Conservation (phyloP, 2,888 invertebrate genomes). For the Oscheius sp. region DNA sequence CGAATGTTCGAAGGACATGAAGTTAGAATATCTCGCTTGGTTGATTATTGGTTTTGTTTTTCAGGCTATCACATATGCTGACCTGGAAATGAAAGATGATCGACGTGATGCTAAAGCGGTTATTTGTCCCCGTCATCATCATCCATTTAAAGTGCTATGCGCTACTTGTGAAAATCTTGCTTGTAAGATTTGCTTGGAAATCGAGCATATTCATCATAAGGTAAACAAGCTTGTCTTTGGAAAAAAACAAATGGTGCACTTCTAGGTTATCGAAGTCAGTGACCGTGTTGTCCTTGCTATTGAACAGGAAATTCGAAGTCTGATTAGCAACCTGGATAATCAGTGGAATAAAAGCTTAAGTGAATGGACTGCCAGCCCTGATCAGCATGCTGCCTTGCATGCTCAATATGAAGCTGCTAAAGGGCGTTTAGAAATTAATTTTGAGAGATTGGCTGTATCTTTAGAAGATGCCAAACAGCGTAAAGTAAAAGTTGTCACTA, state of each 20-base stretch:
- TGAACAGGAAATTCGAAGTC: slow-evolving; percentile 43
- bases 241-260: not conserved
- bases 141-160: slow-evolving; percentile 49
- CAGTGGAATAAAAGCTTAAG: slow-evolving; percentile 47
- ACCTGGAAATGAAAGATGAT: slow-evolving; percentile 42
- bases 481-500: slow-evolving; percentile 19
- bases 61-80: slow-evolving; percentile 30
- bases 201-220: slow-evolving; percentile 50
- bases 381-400: slow-evolving; percentile 49
- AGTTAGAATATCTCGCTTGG: slow-evolving; percentile 72
- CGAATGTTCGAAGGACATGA: slow-evolving; percentile 92
- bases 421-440: slow-evolving; percentile 43
- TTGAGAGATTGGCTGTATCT: slow-evolving; percentile 39
- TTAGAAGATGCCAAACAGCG: slow-evolving; percentile 39
- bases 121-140: slow-evolving; percentile 47
- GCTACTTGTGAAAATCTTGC: slow-evolving; percentile 55
- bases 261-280: slow-evolving; percentile 49
- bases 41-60: slow-evolving; percentile 36
- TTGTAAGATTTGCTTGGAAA: slow-evolving; percentile 52
- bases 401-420: slow-evolving; percentile 57
- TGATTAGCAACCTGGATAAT: slow-evolving; percentile 10
- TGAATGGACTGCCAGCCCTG: slow-evolving; percentile 56
- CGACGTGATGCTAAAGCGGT: slow-evolving; percentile 42
- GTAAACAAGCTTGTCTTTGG: slow-evolving; percentile 13
- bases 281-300: slow-evolving; percentile 48